A percentile compares a stretch with the other conserved stretches of the same genome.
Evolutionary conservation across 2,888 invertebrate genomes (phyloP).

Genomic region (Lobophora halterata): DNA sequence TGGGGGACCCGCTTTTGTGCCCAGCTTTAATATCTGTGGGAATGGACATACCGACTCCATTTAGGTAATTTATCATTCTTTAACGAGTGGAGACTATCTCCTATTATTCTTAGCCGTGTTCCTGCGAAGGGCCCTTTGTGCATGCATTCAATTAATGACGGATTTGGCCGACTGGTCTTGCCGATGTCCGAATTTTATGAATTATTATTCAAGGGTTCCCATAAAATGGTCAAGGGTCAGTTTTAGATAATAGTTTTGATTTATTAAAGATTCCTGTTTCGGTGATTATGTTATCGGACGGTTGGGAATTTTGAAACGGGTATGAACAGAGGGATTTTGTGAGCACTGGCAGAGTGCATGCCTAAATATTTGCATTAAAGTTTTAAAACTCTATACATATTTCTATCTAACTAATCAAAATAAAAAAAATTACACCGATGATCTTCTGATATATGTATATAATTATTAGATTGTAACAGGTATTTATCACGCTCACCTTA

Average conservation of each 20-base stretch:
- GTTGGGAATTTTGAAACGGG: slow-evolving; percentile 1
- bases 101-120: slow-evolving; percentile 62
- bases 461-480: no score
- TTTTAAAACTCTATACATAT: no score
- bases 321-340: background rate
- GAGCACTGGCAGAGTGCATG: background rate
- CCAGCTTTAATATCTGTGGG: slow-evolving; percentile 79
- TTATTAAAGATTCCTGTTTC: slow-evolving; percentile 28
- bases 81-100: slow-evolving; percentile 71
- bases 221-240: slow-evolving; percentile 51
- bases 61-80: slow-evolving; percentile 80
- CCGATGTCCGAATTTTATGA: slow-evolving; percentile 68
- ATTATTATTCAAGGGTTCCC: slow-evolving; percentile 71
- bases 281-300: slow-evolving; percentile 14
- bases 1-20: slow-evolving; percentile 69
- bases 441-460: no score
- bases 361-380: no score
- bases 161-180: slow-evolving; percentile 64
- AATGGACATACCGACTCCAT: slow-evolving; percentile 79
- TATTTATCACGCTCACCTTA: no score
- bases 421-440: no score
- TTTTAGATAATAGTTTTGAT: slow-evolving; percentile 30
- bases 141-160: slow-evolving; percentile 59
- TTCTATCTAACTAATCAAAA: no score
- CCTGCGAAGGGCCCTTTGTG: slow-evolving; percentile 67